Evolutionary conservation across 2,113 vertebrate genomes (phyloP).

Genomic region (Osmerus eperlanus): DNA sequence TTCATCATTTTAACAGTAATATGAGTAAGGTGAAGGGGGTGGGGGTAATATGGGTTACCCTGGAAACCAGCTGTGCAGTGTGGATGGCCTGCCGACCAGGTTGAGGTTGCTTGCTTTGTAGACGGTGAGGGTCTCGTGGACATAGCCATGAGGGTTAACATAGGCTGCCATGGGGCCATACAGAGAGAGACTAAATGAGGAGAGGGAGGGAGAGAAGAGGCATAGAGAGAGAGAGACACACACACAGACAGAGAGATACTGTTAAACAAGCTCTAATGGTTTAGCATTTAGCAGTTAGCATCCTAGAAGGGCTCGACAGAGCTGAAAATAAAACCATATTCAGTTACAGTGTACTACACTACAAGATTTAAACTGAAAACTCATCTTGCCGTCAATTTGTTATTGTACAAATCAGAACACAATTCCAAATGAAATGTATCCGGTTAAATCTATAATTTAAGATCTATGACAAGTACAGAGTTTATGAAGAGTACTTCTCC

Average conservation of each 20-base stretch:
- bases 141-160: conserved; percentile 94
- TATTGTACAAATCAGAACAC: too few relatives aligned
- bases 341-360: too few relatives aligned
- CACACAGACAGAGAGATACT: neutral
- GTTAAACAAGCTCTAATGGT: neutral
- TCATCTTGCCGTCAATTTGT: too few relatives aligned
- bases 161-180: conserved; percentile 98
- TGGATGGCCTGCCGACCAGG: conserved; percentile 86
- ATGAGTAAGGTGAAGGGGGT: neutral
- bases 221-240: neutral
- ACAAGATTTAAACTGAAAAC: too few relatives aligned
- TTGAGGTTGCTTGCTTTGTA: conserved; percentile 92
- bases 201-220: neutral
- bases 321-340: neutral
- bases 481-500: too few relatives aligned
- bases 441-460: too few relatives aligned
- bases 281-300: neutral
- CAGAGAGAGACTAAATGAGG: conserved; percentile 80
- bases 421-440: too few relatives aligned
- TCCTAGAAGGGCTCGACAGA: neutral
- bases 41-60: conserved; percentile 77
- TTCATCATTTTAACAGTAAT: neutral
- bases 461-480: too few relatives aligned
- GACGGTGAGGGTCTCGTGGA: conserved; percentile 94
- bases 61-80: conserved; percentile 97